phyloP scores from a whole-genome alignment of 2,113 vertebrate species.

The Paracanthobrama guichenoti region DNA sequence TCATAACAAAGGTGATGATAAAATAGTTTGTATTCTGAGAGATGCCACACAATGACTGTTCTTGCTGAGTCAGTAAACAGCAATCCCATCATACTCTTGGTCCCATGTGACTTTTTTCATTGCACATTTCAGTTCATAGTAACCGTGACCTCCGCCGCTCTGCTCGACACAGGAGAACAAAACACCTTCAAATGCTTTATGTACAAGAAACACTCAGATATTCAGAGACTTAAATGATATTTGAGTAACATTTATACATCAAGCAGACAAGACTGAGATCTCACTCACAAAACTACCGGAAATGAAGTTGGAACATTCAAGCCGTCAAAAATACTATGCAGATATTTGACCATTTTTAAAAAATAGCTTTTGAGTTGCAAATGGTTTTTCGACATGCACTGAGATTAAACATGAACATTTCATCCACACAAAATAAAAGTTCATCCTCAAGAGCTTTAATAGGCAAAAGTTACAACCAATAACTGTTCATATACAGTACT shows the following conservation, averaged over 20 bases:
- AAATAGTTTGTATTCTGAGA: constrained; percentile 75
- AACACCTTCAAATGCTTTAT: constrained; percentile 73
- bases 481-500: constrained; percentile 37
- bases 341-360: constrained; percentile 54
- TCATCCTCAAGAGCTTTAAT: constrained; percentile 59
- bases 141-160: constrained; percentile 44
- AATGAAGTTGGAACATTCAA: constrained; percentile 79
- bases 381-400: constrained; percentile 67
- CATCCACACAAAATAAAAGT: constrained; percentile 57
- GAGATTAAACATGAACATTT: constrained; percentile 52
- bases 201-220: constrained; percentile 80
- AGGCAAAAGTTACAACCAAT: constrained; percentile 35
- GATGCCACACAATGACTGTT: constrained; percentile 61
- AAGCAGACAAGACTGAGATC: constrained; percentile 77
- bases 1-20: constrained; percentile 62
- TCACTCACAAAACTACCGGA: constrained; percentile 77
- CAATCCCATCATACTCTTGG: constrained; percentile 59
- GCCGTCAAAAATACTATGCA: constrained; percentile 73
- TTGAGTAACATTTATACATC: constrained; percentile 78
- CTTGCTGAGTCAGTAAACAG: constrained; percentile 33
- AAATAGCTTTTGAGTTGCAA: constrained; percentile 60
- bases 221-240: constrained; percentile 73
- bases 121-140: constrained; percentile 56
- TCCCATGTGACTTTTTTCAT: constrained; percentile 30
- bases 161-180: constrained; percentile 60